Evolutionary conservation across 2,888 invertebrate species (phyloP), one percentile per base, ranked within the genome.

Genomic region (Pyrgus malvae): DNA sequence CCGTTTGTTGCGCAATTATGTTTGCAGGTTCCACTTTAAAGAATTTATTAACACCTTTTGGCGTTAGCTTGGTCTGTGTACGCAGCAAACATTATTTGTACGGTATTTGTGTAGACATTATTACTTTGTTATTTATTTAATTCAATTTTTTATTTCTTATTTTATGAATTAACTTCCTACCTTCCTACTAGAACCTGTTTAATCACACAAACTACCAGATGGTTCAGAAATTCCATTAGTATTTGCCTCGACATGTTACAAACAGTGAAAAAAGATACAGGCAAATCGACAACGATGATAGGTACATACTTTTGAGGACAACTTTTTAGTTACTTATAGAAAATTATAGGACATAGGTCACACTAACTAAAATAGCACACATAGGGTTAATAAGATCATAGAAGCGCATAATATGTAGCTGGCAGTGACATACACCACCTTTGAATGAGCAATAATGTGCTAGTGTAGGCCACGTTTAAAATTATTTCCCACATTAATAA

Each of bases 361-460:
- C 65, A 66, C 58, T 67, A 65, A 66, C 58, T 67, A 68, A 21
- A 29, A 59, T 66, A 68, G 66, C 62, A 65, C 62, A 70, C 68
- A 68, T 71, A 72, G 74, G 76, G 75, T 70, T 74, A 45, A 72
- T 78, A 69, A 70, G 78, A 70, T 74, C 76, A 76, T 69, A 72
- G 65, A 66, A 74, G 79, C 75, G 74, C 64, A 70, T 80, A 78
- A n/a, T n/a, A n/a, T n/a, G 82, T 83, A 73, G 76, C 74, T 80
- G 78, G 74, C 86, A 83, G 81, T 85, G 84, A 83, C 82, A 83
- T 70, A 81, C 74, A 79, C 84, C 69, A 69, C 68, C 69, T 66
- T 68, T 78, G 74, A 76, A 74, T 74, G 72, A 78, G 74, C 74
- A 76, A 78, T 80, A 78, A 58, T 42, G 66, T 66, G 67, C 66